phyloP scores from a whole-genome alignment of 1,140 invertebrate species.

The Euwallacea fornicatus region DNA sequence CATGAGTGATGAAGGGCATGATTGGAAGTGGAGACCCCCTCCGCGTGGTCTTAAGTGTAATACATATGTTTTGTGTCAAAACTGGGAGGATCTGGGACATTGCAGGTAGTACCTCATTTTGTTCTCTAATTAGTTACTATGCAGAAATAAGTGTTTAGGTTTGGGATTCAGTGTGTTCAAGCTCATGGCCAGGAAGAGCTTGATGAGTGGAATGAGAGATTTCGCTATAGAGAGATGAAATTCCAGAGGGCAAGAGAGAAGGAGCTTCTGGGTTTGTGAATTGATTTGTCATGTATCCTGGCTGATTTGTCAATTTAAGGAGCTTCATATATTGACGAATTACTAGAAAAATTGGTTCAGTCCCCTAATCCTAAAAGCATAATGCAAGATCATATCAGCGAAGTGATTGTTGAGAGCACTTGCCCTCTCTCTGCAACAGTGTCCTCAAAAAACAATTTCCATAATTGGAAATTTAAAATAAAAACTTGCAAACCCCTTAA shows the following conservation, averaged over 20 bases:
- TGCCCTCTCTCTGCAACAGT: conserved; percentile 65
- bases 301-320: conserved; percentile 36
- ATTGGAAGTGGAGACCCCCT: conserved; percentile 71
- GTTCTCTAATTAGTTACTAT: too few species aligned
- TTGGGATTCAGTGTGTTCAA: conserved; percentile 72
- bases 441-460: conserved; percentile 66
- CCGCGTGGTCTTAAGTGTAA: conserved; percentile 65
- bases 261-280: conserved; percentile 64
- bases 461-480: conserved; percentile 69
- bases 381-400: conserved; percentile 62
- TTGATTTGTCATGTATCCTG: background rate
- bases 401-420: conserved; percentile 63
- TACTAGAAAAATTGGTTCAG: conserved; percentile 67
- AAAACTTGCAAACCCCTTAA: conserved; percentile 57
- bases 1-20: conserved; percentile 70
- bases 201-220: conserved; percentile 74
- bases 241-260: conserved; percentile 68
- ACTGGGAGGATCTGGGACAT: conserved; percentile 56
- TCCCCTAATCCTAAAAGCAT: conserved; percentile 61
- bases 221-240: conserved; percentile 65
- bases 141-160: conserved; percentile 47
- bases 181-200: conserved; percentile 74
- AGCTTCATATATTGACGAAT: conserved; percentile 61
- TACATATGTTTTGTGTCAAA: conserved; percentile 61
- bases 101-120: conserved; percentile 52